Base-by-base conservation (phyloP, 2,113 vertebrate genomes). In the Microcebus griseorufus region DNA sequence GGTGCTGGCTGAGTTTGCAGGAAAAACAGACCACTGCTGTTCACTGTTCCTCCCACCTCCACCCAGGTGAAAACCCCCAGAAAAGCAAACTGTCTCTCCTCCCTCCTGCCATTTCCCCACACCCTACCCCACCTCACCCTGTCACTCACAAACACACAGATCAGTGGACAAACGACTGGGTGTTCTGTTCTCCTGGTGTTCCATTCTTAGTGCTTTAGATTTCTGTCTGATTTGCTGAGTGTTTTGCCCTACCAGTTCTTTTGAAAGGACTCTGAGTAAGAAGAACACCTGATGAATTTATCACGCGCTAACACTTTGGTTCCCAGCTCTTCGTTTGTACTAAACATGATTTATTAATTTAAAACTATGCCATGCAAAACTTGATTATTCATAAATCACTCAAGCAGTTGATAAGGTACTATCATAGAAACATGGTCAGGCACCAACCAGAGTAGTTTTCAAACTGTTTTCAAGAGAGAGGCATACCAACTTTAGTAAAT, bases 401-500 rank as follows among this genome's bases (percentile, higher is more conserved):
- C 22, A 37, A 90, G 42, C 1, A 65, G 42, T 37, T 78, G 29
- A n/a, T 89, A 79, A 88, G 42, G 5, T 65, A n/a, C 39, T 69
- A 34, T 67, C 18, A 23, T 51, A 93, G n/a, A 89, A 89, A 73
- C 5, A 9, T 80, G 25, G 25, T 90, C n/a, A 95, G 22, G 37
- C 82, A 45, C 81, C 90, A 88, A 79, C 39, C 20, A 93, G 67
- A 76, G 42, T 64, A 88, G 17, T 90, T 80, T 64, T 88, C 64
- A 85, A 91, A 78, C 32, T 76, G 2, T 94, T 76, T 93, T 14
- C 42, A 55, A 65, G 72, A 91, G 12, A 95, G 67, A 95, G 90
- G 23, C 23, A 17, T 20, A 7, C 13, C 4, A 55, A 17, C 67
- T 42, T 95, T 80, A 79, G 60, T 65, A 90, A 96, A 78, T 48